phyloP scores from a whole-genome alignment of 2,888 invertebrate genomes.

The Argyresthia albistria region DNA sequence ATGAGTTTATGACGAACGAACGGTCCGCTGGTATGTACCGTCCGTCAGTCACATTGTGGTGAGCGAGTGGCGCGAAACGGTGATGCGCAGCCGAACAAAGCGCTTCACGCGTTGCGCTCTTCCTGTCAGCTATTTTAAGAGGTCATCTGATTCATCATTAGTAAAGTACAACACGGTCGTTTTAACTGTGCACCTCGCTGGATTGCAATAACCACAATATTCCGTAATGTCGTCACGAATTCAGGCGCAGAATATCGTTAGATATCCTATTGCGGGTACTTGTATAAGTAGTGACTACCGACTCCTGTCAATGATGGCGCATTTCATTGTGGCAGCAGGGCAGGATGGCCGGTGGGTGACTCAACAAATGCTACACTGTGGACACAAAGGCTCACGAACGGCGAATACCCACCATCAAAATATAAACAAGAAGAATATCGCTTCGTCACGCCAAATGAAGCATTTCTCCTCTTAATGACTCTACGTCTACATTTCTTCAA shows the following conservation, averaged over 20 bases:
- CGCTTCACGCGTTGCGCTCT: constrained; percentile 42
- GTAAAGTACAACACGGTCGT: too few relatives aligned
- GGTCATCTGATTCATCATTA: constrained; percentile 33
- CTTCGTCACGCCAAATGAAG: too few relatives aligned
- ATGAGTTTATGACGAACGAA: constrained; percentile 6
- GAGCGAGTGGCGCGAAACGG: constrained; percentile 44
- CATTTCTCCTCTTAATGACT: too few relatives aligned
- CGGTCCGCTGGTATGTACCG: background rate
- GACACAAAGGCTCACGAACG: background rate
- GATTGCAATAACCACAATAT: too few relatives aligned
- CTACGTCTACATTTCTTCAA: too few relatives aligned
- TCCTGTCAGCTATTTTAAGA: constrained; percentile 37
- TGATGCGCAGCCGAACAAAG: constrained; percentile 29
- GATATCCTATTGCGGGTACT: too few relatives aligned
- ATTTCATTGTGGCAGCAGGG: background rate
- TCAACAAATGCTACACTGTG: background rate
- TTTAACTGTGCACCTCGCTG: too few relatives aligned
- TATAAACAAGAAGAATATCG: too few relatives aligned
- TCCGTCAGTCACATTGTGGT: constrained; percentile 33
- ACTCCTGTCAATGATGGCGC: background rate
- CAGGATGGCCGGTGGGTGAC: background rate
- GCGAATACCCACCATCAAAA: too few relatives aligned
- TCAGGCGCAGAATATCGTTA: too few relatives aligned
- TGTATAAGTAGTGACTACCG: background rate
- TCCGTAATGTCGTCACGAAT: too few relatives aligned